phyloP scores from a whole-genome alignment of 2,888 invertebrate species.

The Congeria kusceri region DNA sequence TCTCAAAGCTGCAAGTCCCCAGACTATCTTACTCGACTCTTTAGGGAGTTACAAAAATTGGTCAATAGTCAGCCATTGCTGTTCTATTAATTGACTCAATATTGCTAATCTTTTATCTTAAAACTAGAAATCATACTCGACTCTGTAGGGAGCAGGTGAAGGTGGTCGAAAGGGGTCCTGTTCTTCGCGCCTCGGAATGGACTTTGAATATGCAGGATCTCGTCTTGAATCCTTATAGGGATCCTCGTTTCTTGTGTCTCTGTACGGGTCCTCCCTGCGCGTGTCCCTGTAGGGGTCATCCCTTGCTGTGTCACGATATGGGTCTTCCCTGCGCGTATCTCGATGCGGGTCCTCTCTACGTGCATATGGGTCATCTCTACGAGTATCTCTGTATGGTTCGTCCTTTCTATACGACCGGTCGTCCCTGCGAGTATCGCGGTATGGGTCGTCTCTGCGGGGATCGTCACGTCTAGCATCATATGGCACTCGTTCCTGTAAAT shows the following conservation, averaged over 20 bases:
- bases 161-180: constrained; percentile 12
- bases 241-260: constrained; percentile 37
- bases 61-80: too few relatives aligned
- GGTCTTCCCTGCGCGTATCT: constrained; percentile 21
- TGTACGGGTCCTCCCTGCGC: constrained; percentile 33
- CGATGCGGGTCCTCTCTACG: constrained; percentile 24
- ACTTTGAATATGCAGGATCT: neutral
- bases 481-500: too few relatives aligned
- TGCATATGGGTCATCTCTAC: constrained; percentile 33
- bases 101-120: too few relatives aligned
- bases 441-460: neutral
- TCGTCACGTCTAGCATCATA: too few relatives aligned
- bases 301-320: constrained; percentile 18
- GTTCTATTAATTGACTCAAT: too few relatives aligned
- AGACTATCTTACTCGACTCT: too few relatives aligned
- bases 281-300: constrained; percentile 12
- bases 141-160: constrained; percentile 18
- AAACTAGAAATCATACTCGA: constrained; percentile 4
- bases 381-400: neutral
- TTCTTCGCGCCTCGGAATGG: neutral
- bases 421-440: neutral
- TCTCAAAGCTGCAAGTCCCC: too few relatives aligned
- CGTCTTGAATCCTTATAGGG: too few relatives aligned
- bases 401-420: neutral
- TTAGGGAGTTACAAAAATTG: too few relatives aligned